Evolutionary conservation across 2,888 invertebrate genomes (phyloP).

Genomic region (Tipula confusa): DNA sequence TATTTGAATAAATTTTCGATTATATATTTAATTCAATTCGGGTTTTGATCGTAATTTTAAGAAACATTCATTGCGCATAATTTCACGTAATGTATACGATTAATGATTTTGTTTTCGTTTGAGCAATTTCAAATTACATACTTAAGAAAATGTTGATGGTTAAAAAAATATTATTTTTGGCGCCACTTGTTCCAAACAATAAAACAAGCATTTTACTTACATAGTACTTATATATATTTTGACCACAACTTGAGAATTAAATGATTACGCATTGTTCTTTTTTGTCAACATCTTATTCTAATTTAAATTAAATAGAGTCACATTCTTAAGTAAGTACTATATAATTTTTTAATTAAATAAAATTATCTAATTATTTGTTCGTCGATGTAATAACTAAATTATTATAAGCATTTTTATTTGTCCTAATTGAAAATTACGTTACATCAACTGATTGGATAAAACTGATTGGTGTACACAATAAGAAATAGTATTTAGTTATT

Average conservation of each 20-base stretch:
- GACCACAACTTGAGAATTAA: background rate
- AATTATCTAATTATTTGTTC: background rate
- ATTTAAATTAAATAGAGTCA: background rate
- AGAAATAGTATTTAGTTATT: background rate
- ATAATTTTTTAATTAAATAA: background rate
- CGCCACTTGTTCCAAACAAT: background rate
- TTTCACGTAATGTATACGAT: background rate
- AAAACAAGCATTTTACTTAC: background rate
- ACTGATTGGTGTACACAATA: background rate
- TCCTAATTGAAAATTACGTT: background rate
- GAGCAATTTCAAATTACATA: background rate
- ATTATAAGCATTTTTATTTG: background rate
- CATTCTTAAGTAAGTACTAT: background rate
- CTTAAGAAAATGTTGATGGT: background rate
- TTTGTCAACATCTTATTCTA: no score
- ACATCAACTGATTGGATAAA: no score
- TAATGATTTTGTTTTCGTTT: background rate
- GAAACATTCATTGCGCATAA: background rate
- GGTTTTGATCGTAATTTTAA: background rate
- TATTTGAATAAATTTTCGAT: background rate
- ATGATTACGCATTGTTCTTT: no score
- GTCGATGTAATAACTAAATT: no score
- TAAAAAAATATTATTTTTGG: background rate
- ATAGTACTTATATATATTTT: background rate
- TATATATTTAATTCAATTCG: background rate